Conservation (phyloP, 1,140 invertebrate genomes). For the Helicoverpa armigera region DNA sequence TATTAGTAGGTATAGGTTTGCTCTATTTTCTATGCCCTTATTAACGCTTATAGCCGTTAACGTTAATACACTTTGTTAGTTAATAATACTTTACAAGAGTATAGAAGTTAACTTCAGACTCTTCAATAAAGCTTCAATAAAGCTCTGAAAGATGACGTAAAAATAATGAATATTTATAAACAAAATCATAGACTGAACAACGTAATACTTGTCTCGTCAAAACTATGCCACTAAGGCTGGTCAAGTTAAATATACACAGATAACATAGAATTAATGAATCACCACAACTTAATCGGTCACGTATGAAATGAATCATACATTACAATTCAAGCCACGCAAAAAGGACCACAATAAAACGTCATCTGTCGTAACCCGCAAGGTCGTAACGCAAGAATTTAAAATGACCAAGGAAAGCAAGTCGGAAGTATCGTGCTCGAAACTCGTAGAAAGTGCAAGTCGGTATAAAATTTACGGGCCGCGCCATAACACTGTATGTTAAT, state of each 20-base stretch:
- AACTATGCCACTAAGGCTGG: not conserved
- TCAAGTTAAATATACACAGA: slow-evolving; percentile 36
- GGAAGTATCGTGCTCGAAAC: slow-evolving; percentile 64
- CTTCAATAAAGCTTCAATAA: no score
- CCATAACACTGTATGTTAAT: slow-evolving; percentile 69
- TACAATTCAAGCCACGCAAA: slow-evolving; percentile 32
- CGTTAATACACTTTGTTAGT: no score
- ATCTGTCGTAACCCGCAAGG: slow-evolving; percentile 22
- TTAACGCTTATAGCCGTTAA: not conserved
- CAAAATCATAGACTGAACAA: slow-evolving; percentile 2
- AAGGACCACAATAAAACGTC: slow-evolving; percentile 36
- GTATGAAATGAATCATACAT: slow-evolving; percentile 37
- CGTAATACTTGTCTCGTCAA: not conserved
- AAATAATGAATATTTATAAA: not conserved
- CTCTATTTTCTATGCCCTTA: slow-evolving; percentile 26
- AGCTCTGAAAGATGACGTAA: not conserved
- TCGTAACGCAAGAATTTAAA: slow-evolving; percentile 50
- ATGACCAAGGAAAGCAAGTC: slow-evolving; percentile 58
- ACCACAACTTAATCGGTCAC: slow-evolving; percentile 38
- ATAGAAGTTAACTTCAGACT: not conserved
- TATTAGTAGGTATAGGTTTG: not conserved
- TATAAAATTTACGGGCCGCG: slow-evolving; percentile 65
- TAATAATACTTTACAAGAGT: no score
- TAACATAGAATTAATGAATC: slow-evolving; percentile 38
- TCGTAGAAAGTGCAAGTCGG: slow-evolving; percentile 70